These are phyloP conservation scores for Morus bassanus DNA, from an alignment of 2,797 vertebrate genomes.

Conservation along the genomic window DNA sequence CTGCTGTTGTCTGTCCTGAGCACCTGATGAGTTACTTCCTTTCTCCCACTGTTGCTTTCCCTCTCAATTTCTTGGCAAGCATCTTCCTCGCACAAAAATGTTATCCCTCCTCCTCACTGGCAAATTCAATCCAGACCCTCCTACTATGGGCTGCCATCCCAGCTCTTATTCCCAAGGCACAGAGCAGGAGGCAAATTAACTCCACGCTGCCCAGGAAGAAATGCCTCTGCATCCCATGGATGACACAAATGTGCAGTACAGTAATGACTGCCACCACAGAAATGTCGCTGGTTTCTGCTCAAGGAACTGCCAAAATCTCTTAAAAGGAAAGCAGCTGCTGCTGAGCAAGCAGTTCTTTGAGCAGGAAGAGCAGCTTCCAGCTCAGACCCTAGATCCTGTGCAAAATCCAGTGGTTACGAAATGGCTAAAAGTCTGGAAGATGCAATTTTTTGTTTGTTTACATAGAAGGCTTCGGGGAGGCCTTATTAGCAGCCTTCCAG, in stretches of 20 bases:
- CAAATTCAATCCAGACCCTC: background rate
- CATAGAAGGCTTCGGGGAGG: background rate
- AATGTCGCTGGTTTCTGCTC: background rate
- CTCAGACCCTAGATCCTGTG: background rate
- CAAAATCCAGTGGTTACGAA: background rate
- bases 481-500: background rate
- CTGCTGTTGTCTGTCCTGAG: background rate
- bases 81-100: slow-evolving; percentile 25
- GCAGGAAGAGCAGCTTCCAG: background rate
- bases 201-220: background rate
- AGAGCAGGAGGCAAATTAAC: slow-evolving; percentile 31
- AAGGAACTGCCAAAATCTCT: background rate
- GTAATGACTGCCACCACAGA: background rate
- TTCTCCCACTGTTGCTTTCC: background rate
- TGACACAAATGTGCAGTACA: background rate
- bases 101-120: background rate
- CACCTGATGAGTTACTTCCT: slow-evolving; percentile 38
- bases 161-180: slow-evolving; percentile 13
- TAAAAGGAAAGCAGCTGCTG: slow-evolving; percentile 25
- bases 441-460: background rate
- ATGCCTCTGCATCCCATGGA: background rate
- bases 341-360: background rate
- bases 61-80: background rate
- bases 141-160: slow-evolving; percentile 37
- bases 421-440: background rate